Evolutionary conservation across 1,140 invertebrate species (phyloP).

Genomic region (Saxidomus purpurata): DNA sequence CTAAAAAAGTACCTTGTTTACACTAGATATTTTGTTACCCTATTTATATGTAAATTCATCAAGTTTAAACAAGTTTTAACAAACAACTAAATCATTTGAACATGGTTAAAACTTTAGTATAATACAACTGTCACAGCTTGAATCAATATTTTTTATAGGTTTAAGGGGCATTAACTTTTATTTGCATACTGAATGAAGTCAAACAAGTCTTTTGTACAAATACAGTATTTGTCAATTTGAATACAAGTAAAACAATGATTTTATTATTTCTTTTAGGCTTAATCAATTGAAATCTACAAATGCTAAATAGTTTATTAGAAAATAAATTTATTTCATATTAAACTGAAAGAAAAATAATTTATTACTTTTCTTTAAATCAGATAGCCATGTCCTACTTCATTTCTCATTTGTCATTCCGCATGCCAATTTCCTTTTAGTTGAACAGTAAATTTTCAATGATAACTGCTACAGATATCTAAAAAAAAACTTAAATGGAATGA

Average conservation of each 20-base stretch:
- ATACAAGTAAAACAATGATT: background rate
- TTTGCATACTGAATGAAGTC: background rate
- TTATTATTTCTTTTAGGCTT: too few relatives aligned
- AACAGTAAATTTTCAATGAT: too few relatives aligned
- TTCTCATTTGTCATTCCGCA: too few relatives aligned
- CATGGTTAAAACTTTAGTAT: background rate
- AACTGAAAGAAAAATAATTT: too few relatives aligned
- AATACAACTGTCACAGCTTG: background rate
- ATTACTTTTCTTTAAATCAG: too few relatives aligned
- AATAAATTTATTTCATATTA: too few relatives aligned
- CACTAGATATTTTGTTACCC: background rate
- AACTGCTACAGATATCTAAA: too few relatives aligned
- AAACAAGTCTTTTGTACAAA: background rate
- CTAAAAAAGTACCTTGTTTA: background rate
- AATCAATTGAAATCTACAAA: too few relatives aligned
- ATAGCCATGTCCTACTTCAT: too few relatives aligned
- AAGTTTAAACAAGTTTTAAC: conserved; percentile 3
- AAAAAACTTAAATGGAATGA: too few relatives aligned
- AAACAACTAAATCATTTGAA: background rate
- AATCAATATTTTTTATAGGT: conserved; percentile 6
- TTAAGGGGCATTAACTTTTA: background rate
- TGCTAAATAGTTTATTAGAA: too few relatives aligned
- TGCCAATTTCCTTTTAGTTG: too few relatives aligned
- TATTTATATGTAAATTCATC: background rate
- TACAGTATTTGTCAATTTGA: background rate